Base-by-base conservation (phyloP, 2,113 vertebrate species). In the Epinephelus fuscoguttatus region DNA sequence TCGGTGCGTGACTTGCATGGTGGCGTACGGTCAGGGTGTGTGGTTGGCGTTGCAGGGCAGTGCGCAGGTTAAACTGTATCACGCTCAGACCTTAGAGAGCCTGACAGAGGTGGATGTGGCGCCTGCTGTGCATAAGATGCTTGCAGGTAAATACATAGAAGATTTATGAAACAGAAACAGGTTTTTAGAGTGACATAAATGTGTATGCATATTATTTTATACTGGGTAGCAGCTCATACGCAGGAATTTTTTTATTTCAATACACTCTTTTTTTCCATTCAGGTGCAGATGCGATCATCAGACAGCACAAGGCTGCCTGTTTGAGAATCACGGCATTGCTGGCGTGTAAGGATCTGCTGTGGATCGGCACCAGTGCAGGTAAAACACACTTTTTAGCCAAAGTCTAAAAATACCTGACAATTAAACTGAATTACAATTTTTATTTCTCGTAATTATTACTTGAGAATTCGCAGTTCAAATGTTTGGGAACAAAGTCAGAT, bases 41-140 rank as follows among this genome's bases (percentile, higher is more conserved):
- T 99, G 98, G 98, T 89, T 99, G 27, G 96, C 97, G 0, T 78
- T 99, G 70, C 98, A 99, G 93, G 97, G 98, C 87, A 99, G 98
- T 0, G 98, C 98, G n/a, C 97, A 97, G 72, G 97, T 99, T 57
- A 94, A 96, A 55, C 96, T 99, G 2, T 99, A 99, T 94, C 97
- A 99, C 3, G 91, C 97, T 82, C 95, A 95, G 91, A 98, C 95
- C 87, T 97, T 95, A 59, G 98, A 99, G 89, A 97, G 97, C 92
- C 92, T 99, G 92, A 95, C 96, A 0, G 98, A 99, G 88, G 98
- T 98, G 0, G 98, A 99, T 0, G 95, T 99, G 89, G 98, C 98
- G 1, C 97, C 98, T 0, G 97, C 98, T 0, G 98, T 99, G 75
- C 98, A 99, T 95, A 99, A 99, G 94, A 99, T 99, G 98, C 95